Base-by-base conservation (phyloP, 2,113 vertebrate genomes). In the Hydropotes inermis region DNA sequence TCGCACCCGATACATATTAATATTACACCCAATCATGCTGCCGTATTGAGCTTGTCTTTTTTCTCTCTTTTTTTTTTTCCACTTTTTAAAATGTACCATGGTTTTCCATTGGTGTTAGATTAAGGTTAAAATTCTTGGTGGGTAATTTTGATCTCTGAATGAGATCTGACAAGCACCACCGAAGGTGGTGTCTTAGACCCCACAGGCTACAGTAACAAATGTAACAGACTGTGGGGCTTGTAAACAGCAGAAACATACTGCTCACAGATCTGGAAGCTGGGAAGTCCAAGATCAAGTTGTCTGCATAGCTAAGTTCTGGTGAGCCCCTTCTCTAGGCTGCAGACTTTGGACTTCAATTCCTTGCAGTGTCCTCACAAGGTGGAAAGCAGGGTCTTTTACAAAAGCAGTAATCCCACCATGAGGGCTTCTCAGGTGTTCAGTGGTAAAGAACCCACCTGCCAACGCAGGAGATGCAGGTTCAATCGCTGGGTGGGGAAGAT, bases 21-120 rank as follows among this genome's bases (percentile, higher is more conserved):
- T 74, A 97, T 90, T 57, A 97, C 94, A 98, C 89, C 70, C 86
- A 96, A 92, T 10, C 57, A 45, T 87, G 97, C 78, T 92, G 96
- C 94, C 93, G 92, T 67, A 96, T 55, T 87, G 95, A 98, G 87
- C 23, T 70, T 39, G 10, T 74, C n/a, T 70, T 70, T 19, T 54
- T 54, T 52, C 14, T 52, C 45, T 47, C 39, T 39, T 54, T 17
- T 2, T 5, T 70, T 39, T 74, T 10, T 13, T 74, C 39, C n/a
- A 1, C 33, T 90, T 87, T 87, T 87, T 16, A 55, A 60, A 81
- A 47, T 6, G 2, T 19, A 16, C 14, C 39, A 61, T 11, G 33
- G 4, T 79, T 92, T 93, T 74, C 45, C 3, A 27, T 0, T 58
- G 14, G 1, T 86, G 4, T 89, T 94, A 50, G 23, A 14, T 81